Evolutionary conservation across 2,797 vertebrate species (phyloP), one percentile per base, ranked within the genome.

Genomic region (Yasuhikotakia modesta): DNA sequence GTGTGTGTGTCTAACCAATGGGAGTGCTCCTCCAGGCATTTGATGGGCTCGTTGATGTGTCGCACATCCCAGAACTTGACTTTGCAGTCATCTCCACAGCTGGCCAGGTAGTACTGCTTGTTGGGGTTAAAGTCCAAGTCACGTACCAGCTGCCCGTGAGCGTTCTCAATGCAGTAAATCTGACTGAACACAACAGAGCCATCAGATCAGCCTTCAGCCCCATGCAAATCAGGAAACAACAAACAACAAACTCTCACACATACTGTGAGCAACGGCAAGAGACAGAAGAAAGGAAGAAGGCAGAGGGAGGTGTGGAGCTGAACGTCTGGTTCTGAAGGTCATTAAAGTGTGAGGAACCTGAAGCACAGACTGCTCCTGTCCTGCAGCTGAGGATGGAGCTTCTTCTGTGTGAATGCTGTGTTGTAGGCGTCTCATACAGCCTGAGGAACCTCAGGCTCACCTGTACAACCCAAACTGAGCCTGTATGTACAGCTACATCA

Each of bases 51-150:
- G 2, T 89, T 90, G 87, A 94, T 91, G 12, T 94, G 96, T 73
- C 97, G 95, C 0, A 96, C 95, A 64, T 99, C 97, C 97, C 97
- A 99, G 93, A 99, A 99, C 90, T 96, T 98, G 91, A 98, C 97
- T 92, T 95, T 98, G 93, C 97, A 99, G 95, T 99, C 97, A 45
- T 99, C 97, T 58, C 97, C 97, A 0, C 97, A 99, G 95, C 96
- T 99, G 82, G 96, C 94, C 85, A 99, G 88, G 91, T 96, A 99
- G 91, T 99, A 99, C 87, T 99, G 97, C 75, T 95, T 96, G 91
- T 99, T 99, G 79, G 97, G 97, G 92, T 99, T 99, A 88, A 99
- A 98, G 91, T 99, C 97, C 65, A 99, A 93, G 93, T 99, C 97
- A 69, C 97, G 94, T 82, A 98, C 97, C 92, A 99, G 93, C 93